Evolutionary conservation across 1,140 invertebrate genomes (phyloP), one percentile per base, ranked within the genome.

Genomic region (Ceratoteleas bidentatus): DNA sequence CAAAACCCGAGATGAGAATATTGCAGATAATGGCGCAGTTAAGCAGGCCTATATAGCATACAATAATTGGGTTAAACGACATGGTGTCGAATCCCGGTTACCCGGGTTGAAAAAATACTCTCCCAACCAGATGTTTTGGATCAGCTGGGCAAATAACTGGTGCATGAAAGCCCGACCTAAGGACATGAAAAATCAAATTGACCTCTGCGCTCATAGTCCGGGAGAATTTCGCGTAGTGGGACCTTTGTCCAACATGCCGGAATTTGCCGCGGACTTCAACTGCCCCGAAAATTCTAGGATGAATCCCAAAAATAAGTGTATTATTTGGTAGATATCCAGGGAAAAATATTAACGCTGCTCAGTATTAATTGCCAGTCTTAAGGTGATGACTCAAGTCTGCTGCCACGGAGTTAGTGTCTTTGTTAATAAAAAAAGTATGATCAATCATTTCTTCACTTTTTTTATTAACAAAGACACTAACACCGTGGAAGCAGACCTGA

Each of bases 1-100:
- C 33, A 96, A 97, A 76, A 97, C 96, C 0, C 96, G 97, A 91
- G 96, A 95, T n/a, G 97, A 98, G 86, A 98, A 98, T 87, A 97
- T 98, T 50, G 97, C 97, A 0, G 97, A 98, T 87, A 97, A 97
- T 87, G 96, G 96, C 10, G 97, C 97, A 0, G 93, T 98, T 15
- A 97, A 97, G 86, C 94, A 97, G 81, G 96, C 97, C 0, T 98
- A 97, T 87, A 92, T 94, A 24, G 96, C 96, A 0, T 97, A 97
- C 88, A 92, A 88, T 52, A 77, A 93, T 6, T 96, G 96, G 95
- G 92, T 92, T 0, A 87, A 93, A 34, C 90, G 93, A 10, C 93
- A 96, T 83, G 93, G 93, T 0, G 84, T 87, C 0, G 96, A 97
- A 13, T 90, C 92, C 0, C 90, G 92, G 68, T 88, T 97, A 2